A percentile compares a stretch with the other conserved stretches of the same genome.
These are phyloP conservation scores for Myrmecophaga tridactyla DNA, from an alignment of 2,113 vertebrate species.

Conservation along the genomic window DNA sequence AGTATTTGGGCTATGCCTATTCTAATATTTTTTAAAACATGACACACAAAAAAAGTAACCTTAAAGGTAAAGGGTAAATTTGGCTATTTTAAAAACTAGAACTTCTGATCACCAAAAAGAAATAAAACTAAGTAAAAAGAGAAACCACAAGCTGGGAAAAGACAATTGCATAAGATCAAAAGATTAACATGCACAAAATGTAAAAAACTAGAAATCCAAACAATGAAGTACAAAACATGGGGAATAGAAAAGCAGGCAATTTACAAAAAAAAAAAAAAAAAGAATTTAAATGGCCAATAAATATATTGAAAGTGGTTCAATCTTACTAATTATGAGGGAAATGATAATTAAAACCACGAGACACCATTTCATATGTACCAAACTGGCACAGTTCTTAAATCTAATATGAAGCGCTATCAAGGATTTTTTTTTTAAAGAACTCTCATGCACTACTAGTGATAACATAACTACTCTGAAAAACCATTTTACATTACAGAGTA, in stretches of 20 bases:
- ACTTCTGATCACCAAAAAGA: slow-evolving; percentile 4
- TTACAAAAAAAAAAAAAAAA: no score
- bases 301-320: background rate
- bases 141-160: slow-evolving; percentile 29
- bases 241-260: no score
- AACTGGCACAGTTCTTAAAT: background rate
- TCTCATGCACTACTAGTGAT: background rate
- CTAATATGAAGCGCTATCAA: background rate
- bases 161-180: background rate
- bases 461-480: background rate
- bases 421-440: no score
- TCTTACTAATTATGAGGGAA: background rate
- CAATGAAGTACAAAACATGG: background rate
- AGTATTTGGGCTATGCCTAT: no score
- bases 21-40: background rate
- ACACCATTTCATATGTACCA: background rate
- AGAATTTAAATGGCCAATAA: background rate
- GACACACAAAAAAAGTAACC: background rate
- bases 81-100: background rate
- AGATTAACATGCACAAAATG: background rate
- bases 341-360: background rate
- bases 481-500: background rate
- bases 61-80: background rate
- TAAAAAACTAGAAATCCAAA: background rate
- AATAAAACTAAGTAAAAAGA: slow-evolving; percentile 32